Conservation (phyloP, 2,888 invertebrate species). For the Electrophaes corylata region DNA sequence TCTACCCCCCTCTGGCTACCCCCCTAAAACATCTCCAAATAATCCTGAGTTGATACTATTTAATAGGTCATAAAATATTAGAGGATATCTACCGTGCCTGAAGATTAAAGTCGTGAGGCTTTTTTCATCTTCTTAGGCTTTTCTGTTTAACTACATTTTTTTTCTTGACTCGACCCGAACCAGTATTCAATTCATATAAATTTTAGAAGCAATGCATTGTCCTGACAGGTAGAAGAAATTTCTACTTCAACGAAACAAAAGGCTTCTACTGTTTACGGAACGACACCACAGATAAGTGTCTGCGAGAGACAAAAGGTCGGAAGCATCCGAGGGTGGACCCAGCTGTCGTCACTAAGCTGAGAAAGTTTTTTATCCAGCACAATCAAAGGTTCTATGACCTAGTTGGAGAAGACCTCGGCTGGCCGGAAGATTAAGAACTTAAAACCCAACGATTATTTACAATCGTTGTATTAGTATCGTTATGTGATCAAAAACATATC, state of each 20-base stretch:
- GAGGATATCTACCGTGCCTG: too few relatives aligned
- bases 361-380: constrained; percentile 95
- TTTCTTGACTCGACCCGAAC: too few relatives aligned
- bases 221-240: constrained; percentile 89
- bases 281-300: constrained; percentile 92
- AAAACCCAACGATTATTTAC: constrained; percentile 20
- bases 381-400: constrained; percentile 96
- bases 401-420: constrained; percentile 95
- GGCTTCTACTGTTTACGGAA: constrained; percentile 97
- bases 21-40: too few relatives aligned
- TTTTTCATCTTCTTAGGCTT: too few relatives aligned
- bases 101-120: too few relatives aligned
- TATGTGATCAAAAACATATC: constrained; percentile 72
- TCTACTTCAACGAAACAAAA: constrained; percentile 98
- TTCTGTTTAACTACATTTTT: too few relatives aligned
- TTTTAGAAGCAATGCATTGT: constrained; percentile 8
- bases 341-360: constrained; percentile 89
- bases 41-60: too few relatives aligned
- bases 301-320: constrained; percentile 92
- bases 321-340: constrained; percentile 94
- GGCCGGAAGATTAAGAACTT: constrained; percentile 91
- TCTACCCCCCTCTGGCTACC: too few relatives aligned
- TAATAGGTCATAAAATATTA: too few relatives aligned
- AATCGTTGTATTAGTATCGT: constrained; percentile 41
- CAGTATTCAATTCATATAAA: neutral